Evolutionary conservation across 2,888 invertebrate genomes (phyloP), one percentile per base, ranked within the genome.

Genomic region (Eupithecia exiguata): DNA sequence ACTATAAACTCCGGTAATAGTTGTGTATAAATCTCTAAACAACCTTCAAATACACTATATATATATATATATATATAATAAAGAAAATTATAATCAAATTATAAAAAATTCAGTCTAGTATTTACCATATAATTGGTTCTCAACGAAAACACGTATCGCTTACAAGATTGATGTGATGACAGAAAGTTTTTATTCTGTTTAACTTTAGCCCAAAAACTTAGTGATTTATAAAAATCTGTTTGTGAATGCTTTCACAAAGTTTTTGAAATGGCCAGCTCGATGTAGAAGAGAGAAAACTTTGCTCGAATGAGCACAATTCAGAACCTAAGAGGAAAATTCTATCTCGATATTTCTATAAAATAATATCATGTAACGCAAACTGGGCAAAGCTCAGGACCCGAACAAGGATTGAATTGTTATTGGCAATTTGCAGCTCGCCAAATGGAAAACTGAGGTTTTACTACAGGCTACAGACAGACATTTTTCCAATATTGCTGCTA

Each of bases 191-290:
- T 80, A 78, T 81, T 88, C 88, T 84, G 80, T 76, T 75, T 84
- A 82, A 85, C 87, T 88, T 84, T 81, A 78, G 77, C 72, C 78
- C 79, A 83, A 85, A 21, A 89, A 87, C 84, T 89, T 89, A 82
- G 83, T 80, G 81, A 88, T 89, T 89, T 90, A 89, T 88, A 86
- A 90, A 88, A 87, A 84, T 83, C 83, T 84, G 84, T 88, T 87
- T 83, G 83, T 84, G 83, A 84, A 82, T 72, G 82, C 80, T 82
- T 84, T 84, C 77, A n/a, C 7, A 79, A 78, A 81, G 82, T 84
- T 84, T 78, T 77, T 76, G 53, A 72, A 79, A 79, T 74, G 74
- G 69, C 68, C 62, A 67, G 76, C 77, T 73, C 68, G 66, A 74
- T 75, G 72, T 74, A 16, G 58, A 68, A 71, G 46, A 77, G 77